Conservation (phyloP, 2,113 vertebrate genomes). For the Hypanus sabinus region DNA sequence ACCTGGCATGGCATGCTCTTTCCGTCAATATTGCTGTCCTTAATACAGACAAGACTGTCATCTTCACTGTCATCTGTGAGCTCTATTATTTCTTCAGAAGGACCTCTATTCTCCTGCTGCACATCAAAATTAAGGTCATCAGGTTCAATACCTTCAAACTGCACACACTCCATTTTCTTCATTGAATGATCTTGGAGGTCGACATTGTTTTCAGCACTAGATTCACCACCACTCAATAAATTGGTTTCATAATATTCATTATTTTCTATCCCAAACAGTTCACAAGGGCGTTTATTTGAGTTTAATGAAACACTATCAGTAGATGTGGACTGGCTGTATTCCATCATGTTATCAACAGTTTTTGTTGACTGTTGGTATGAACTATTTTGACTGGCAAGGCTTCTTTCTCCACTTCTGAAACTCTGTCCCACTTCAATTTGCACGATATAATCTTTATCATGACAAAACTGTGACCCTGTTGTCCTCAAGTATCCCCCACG, state of each 20-base stretch:
- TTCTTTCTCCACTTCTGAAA: conserved; percentile 60
- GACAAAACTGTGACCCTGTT: conserved; percentile 47
- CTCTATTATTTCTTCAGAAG: conserved; percentile 80
- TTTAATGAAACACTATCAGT: not conserved
- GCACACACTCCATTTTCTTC: conserved; percentile 62
- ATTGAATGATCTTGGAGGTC: conserved; percentile 55
- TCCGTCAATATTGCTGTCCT: conserved; percentile 51
- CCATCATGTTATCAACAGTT: conserved; percentile 56
- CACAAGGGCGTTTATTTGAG: conserved; percentile 47
- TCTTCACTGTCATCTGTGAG: conserved; percentile 88
- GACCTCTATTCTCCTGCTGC: conserved; percentile 59
- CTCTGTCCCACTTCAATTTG: conserved; percentile 46
- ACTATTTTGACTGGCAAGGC: conserved; percentile 35
- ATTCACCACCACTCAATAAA: conserved; percentile 58
- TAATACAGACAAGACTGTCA: conserved; percentile 74
- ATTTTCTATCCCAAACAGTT: conserved; percentile 60
- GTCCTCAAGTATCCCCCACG: conserved; percentile 48
- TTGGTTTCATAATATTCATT: conserved; percentile 61
- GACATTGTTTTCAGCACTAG: conserved; percentile 54
- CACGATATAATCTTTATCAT: conserved; percentile 51
- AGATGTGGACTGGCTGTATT: conserved; percentile 46
- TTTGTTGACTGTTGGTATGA: conserved; percentile 58
- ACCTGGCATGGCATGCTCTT: conserved; percentile 71
- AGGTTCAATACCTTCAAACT: conserved; percentile 62
- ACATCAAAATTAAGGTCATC: conserved; percentile 59